Evolutionary conservation across 2,888 invertebrate species (phyloP).

Genomic region (Lochmaea capreae): DNA sequence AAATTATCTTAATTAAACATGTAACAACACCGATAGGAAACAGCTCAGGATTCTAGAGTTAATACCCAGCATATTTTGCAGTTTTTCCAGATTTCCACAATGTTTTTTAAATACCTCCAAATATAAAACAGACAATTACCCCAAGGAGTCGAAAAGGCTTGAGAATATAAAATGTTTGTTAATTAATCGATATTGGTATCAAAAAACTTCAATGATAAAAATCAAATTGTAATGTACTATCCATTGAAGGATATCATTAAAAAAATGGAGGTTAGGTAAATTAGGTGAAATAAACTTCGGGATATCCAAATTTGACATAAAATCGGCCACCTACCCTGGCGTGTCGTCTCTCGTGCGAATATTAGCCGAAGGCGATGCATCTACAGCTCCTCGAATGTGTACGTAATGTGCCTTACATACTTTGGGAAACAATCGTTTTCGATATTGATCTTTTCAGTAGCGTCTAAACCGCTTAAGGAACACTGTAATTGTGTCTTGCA

Average conservation of each 20-base stretch:
- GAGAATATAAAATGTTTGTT: no score
- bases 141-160: no score
- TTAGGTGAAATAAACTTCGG: background rate
- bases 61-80: no score
- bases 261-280: background rate
- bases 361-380: slow-evolving; percentile 15
- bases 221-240: background rate
- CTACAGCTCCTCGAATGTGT: slow-evolving; percentile 24
- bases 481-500: slow-evolving; percentile 59
- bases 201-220: no score
- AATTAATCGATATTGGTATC: no score
- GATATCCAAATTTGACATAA: background rate
- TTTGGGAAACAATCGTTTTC: slow-evolving; percentile 57
- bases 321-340: slow-evolving; percentile 13
- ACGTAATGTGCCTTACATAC: slow-evolving; percentile 42
- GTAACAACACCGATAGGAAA: no score
- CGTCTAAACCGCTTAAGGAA: slow-evolving; percentile 57
- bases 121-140: no score
- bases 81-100: no score
- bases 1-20: no score
- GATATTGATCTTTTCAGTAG: slow-evolving; percentile 58
- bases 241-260: background rate
- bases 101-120: no score
- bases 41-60: no score
- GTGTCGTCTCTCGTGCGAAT: slow-evolving; percentile 9